These are phyloP conservation scores for Acanthosepion esculentum DNA, from an alignment of 2,888 invertebrate genomes.

Conservation along the genomic window DNA sequence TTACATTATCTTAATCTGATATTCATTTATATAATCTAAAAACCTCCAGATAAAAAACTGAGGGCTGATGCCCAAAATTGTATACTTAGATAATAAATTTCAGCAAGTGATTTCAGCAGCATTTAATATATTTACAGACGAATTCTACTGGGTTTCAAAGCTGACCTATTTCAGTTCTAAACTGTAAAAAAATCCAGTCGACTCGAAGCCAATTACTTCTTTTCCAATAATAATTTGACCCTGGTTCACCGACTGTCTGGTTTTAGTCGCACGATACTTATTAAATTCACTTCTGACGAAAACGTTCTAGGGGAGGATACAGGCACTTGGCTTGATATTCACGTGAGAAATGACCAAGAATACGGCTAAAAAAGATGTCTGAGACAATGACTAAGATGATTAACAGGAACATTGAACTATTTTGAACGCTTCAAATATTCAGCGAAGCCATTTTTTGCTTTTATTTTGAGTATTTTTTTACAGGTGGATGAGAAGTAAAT, in stretches of 20 bases:
- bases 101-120: background rate
- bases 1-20: no score
- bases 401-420: background rate
- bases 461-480: background rate
- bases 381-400: background rate
- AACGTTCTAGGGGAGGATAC: background rate
- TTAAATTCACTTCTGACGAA: background rate
- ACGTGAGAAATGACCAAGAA: background rate
- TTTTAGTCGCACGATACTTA: background rate
- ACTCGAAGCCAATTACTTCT: background rate
- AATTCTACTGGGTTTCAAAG: background rate
- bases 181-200: background rate
- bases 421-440: background rate
- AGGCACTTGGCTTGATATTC: background rate
- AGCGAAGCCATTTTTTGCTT: no score
- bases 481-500: background rate
- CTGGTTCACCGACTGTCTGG: conserved; percentile 4
- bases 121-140: background rate
- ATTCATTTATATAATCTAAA: no score
- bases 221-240: background rate
- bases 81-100: no score
- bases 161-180: conserved; percentile 17
- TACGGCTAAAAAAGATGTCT: background rate
- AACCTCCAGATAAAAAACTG: no score
- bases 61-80: no score